phyloP scores from a whole-genome alignment of 2,113 vertebrate species.

The Strigops habroptila region DNA sequence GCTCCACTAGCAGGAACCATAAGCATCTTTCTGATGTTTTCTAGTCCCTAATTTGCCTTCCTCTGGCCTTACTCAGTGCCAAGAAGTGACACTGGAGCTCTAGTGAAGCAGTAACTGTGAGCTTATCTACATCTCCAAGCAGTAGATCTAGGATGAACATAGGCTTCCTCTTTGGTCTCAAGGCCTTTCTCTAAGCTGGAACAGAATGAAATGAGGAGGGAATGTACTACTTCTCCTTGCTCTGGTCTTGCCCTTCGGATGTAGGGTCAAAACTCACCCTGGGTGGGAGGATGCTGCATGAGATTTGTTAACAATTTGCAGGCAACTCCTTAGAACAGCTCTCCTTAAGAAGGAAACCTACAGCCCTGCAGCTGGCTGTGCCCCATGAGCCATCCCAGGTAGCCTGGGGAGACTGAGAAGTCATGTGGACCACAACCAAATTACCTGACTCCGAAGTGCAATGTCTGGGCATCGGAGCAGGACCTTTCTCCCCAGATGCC shows the following conservation, averaged over 20 bases:
- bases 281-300: not conserved
- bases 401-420: not conserved
- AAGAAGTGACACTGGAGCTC: not conserved
- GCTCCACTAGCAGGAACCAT: not conserved
- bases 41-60: not conserved
- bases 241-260: not conserved
- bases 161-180: accelerated
- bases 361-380: not conserved
- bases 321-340: not conserved
- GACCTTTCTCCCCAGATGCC: not conserved
- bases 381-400: not conserved
- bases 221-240: not conserved
- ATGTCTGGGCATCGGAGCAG: not conserved
- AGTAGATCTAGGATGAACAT: not conserved
- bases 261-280: not conserved
- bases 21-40: not conserved
- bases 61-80: not conserved
- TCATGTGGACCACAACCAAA: not conserved
- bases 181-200: not conserved
- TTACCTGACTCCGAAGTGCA: not conserved
- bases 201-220: not conserved
- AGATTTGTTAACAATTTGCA: not conserved
- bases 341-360: not conserved
- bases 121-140: not conserved
- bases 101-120: not conserved